A percentile compares a stretch with the other conserved stretches of the same genome.
These are phyloP conservation scores for Tiphia femorata DNA, from an alignment of 2,888 invertebrate species.

Conservation along the genomic window DNA sequence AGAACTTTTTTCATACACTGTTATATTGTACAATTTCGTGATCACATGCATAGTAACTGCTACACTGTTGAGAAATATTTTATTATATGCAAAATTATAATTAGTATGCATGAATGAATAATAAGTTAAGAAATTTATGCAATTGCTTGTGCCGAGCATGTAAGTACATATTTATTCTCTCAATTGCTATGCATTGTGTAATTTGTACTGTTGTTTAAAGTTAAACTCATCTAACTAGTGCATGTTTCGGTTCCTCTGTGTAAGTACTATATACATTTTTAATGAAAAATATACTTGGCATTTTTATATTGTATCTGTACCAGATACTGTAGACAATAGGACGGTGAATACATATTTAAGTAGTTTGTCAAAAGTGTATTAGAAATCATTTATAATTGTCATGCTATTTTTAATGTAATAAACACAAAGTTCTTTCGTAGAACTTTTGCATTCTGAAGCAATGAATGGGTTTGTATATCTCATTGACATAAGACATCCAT, in stretches of 20 bases:
- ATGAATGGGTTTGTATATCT: too few species aligned
- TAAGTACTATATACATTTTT: conserved; percentile 21
- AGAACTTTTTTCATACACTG: too few species aligned
- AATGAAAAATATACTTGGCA: conserved; percentile 16
- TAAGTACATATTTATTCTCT: background rate
- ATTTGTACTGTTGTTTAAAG: background rate
- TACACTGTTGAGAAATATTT: too few species aligned
- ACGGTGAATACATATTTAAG: conserved; percentile 31
- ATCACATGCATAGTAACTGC: too few species aligned
- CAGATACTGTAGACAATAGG: conserved; percentile 32
- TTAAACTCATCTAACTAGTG: background rate
- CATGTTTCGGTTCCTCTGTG: conserved; percentile 17
- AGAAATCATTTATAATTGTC: conserved; percentile 12
- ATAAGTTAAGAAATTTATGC: background rate
- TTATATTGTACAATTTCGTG: background rate
- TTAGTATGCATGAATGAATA: background rate
- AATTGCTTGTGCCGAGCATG: background rate
- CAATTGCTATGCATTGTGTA: background rate
- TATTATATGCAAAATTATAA: background rate
- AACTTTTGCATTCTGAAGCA: too few species aligned
- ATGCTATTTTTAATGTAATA: too few species aligned
- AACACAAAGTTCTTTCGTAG: too few species aligned
- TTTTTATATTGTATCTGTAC: conserved; percentile 27
- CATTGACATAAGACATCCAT: too few species aligned
- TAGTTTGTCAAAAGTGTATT: conserved; percentile 16